Conservation (phyloP, 2,888 invertebrate genomes). For the Abscondita cerata region DNA sequence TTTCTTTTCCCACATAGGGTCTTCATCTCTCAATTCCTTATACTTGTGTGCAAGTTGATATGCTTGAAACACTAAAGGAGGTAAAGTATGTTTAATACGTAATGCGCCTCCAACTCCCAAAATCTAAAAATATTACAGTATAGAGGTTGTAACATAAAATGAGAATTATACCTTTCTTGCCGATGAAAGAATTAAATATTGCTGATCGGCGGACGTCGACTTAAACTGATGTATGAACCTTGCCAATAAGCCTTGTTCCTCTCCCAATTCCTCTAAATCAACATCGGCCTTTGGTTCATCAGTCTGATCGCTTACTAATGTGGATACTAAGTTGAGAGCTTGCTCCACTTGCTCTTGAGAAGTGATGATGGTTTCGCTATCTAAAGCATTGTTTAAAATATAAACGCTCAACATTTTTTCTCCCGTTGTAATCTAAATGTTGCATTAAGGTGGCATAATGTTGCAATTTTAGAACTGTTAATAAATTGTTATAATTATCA, state of each 20-base stretch:
- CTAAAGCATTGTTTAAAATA: conserved; percentile 87
- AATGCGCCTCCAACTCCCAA: conserved; percentile 90
- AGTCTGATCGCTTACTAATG: conserved; percentile 85
- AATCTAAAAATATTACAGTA: conserved; percentile 60
- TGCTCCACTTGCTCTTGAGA: conserved; percentile 83
- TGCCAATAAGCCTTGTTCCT: conserved; percentile 93
- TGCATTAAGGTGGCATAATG: conserved; percentile 87
- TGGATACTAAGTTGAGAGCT: conserved; percentile 72
- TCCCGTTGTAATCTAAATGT: conserved; percentile 86
- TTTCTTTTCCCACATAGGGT: conserved; percentile 98
- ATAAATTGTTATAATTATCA: conserved; percentile 91
- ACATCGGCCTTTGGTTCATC: conserved; percentile 71
- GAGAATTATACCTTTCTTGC: conserved; percentile 72
- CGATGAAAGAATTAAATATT: conserved; percentile 88
- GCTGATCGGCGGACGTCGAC: conserved; percentile 82
- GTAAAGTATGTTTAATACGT: conserved; percentile 89
- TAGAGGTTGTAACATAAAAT: background rate
- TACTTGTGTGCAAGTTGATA: conserved; percentile 88
- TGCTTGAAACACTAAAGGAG: conserved; percentile 93
- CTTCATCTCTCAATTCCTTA: conserved; percentile 78
- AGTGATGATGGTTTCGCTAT: conserved; percentile 86
- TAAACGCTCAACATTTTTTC: conserved; percentile 86
- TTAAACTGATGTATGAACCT: conserved; percentile 86
- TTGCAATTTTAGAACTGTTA: conserved; percentile 84
- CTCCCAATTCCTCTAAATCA: conserved; percentile 94